Base-by-base conservation (phyloP, 2,888 invertebrate species). In the Bellardia bayeri region DNA sequence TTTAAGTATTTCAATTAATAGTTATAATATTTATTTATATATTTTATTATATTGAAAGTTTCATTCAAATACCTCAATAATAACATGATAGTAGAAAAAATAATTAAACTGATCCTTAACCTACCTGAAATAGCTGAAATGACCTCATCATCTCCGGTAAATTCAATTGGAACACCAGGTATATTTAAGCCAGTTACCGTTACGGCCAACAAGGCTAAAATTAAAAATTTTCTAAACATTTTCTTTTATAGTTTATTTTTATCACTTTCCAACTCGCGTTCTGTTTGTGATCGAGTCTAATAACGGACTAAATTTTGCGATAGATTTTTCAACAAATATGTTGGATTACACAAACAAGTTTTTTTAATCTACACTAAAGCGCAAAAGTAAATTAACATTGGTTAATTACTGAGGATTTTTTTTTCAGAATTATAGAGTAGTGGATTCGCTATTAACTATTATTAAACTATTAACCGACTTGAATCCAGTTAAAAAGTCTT, bases 81-180 rank as follows among this genome's bases (percentile, higher is more conserved):
- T 37, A 4, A 37, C 5, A 37, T 37, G 6, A 37, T 37, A 6
- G 5, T 37, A 37, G 0, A 37, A 37, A 37, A 37, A 37, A 37
- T 37, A 37, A 6, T 1, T 37, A 1, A 37, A 37, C 37, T 37
- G 37, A 37, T 6, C 6, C 5, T 30, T 2, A 54, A 82, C 82
- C 45, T 63, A 92, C 92, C 91, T 88, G 92, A 91, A 69, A 90
- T 81, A 2, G 88, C 86, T 4, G 91, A 89, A 2, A 88, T 88
- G 0, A 90, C 84, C 3, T 89, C 89, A 69, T 90, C 89, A 2
- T 90, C 89, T 64, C 63, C 89, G 61, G 85, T 89, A 4, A 91
- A 87, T 16, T 84, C 85, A 9, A 72, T 72, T 4, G 90, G 89
- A 40, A 90, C 86, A 6, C 89, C 89, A 3, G 89, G 80, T 49